Base-by-base conservation (phyloP, 2,888 invertebrate species). In the Gastrophysa polygoni region DNA sequence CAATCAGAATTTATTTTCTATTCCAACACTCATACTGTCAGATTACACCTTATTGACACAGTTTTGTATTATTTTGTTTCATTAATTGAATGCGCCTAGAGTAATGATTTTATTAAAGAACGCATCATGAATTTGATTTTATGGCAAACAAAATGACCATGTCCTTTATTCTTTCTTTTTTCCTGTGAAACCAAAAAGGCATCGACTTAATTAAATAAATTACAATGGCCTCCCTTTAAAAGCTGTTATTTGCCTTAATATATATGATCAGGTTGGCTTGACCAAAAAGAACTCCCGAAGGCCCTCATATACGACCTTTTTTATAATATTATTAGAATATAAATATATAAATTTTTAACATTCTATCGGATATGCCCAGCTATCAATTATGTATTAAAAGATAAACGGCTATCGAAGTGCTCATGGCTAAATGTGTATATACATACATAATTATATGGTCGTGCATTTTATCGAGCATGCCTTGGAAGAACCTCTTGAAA, bases 351-450 rank as follows among this genome's bases (percentile, higher is more conserved):
- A 80, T 80, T 80, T 80, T 81, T 80, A 76, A 78, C 78, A 81
- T 81, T 81, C 80, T 81, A 80, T 80, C 80, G 79, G 73, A 76
- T 71, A 73, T 78, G 75, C 76, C 77, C 76, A 81, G 81, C 81
- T 80, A 82, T 81, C 82, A 82, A 82, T 82, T 82, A 82, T 80
- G 80, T 80, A 81, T 81, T 81, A 38, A 80, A 77, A 82, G 81
- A 82, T 82, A 81, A 82, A 81, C 81, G 81, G 76, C 79, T 77
- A 78, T 80, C 80, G 70, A 72, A 81, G 77, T 80, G 81, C 81
- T 81, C 80, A 80, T 81, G 82, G 81, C 81, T 81, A 81, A 81
- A 81, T 80, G 77, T 81, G 77, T 79, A 81, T 81, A 81, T 81
- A 80, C 81, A 81, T 81, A 80, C 80, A 79, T 81, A 82, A 81